phyloP scores from a whole-genome alignment of 2,797 vertebrate genomes.

The Sebastes melanostomus region DNA sequence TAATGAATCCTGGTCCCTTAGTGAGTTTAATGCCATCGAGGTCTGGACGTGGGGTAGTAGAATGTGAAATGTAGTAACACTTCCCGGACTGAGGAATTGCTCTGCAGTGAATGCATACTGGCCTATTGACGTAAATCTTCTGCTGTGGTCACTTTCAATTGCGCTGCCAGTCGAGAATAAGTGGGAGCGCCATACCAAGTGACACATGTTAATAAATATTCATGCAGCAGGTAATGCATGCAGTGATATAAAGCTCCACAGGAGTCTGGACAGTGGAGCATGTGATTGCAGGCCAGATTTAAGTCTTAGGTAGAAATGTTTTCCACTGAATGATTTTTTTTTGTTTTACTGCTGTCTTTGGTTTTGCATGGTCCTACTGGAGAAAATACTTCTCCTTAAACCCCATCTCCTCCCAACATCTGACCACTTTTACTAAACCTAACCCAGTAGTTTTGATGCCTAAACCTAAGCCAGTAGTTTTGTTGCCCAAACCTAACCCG shows the following conservation, averaged over 20 bases:
- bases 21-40: constrained; percentile 68
- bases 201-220: constrained; percentile 72
- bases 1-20: constrained; percentile 70
- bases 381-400: neutral
- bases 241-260: constrained; percentile 28
- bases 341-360: neutral
- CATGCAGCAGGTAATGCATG: constrained; percentile 52
- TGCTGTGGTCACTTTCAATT: constrained; percentile 64
- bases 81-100: constrained; percentile 62
- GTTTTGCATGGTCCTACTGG: neutral
- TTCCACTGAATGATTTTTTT: neutral
- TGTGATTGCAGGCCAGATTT: constrained; percentile 30
- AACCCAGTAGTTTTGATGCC: neutral
- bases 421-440: neutral
- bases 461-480: too few relatives aligned
- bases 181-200: constrained; percentile 36
- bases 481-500: too few relatives aligned
- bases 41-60: constrained; percentile 56
- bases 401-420: neutral
- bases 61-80: constrained; percentile 75
- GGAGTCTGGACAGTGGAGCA: constrained; percentile 25
- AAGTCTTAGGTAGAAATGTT: neutral
- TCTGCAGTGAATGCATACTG: constrained; percentile 56
- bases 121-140: constrained; percentile 66
- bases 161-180: constrained; percentile 50